Conservation (phyloP, 2,113 vertebrate genomes). For the Gracilinanus agilis region DNA sequence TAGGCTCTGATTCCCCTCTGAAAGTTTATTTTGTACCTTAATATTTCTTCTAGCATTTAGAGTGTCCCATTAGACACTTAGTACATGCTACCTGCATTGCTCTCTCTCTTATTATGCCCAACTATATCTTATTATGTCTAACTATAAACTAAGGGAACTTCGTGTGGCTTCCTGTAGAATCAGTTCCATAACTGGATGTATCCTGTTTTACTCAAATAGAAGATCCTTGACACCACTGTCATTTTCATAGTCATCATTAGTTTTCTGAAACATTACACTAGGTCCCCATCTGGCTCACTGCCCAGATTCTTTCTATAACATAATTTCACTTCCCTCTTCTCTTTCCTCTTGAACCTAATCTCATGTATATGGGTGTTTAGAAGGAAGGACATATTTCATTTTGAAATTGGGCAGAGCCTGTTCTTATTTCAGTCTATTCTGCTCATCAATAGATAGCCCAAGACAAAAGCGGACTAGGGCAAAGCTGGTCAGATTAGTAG, state of each 20-base stretch:
- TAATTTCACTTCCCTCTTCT: not conserved
- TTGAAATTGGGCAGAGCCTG: not conserved
- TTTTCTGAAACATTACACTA: not conserved
- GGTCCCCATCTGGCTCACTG: not conserved
- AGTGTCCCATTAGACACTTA: not conserved
- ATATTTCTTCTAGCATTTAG: not conserved
- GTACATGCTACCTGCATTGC: not conserved
- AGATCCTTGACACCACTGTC: not conserved
- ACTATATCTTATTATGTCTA: no score
- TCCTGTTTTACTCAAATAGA: not conserved
- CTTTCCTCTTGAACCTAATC: not conserved
- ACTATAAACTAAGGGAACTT: not conserved
- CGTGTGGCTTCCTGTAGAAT: not conserved
- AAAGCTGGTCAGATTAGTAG: not conserved
- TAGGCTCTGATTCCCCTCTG: not conserved
- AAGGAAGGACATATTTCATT: not conserved
- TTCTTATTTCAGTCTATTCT: not conserved
- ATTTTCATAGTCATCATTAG: not conserved
- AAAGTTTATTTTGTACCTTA: not conserved
- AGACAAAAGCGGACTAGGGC: not conserved
- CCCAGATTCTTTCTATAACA: not conserved
- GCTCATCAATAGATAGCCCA: not conserved
- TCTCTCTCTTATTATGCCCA: constrained; percentile 8
- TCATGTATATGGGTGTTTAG: not conserved
- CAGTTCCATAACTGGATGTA: not conserved